Evolutionary conservation across 2,888 invertebrate genomes (phyloP).

Genomic region (Pterostichus madidus): DNA sequence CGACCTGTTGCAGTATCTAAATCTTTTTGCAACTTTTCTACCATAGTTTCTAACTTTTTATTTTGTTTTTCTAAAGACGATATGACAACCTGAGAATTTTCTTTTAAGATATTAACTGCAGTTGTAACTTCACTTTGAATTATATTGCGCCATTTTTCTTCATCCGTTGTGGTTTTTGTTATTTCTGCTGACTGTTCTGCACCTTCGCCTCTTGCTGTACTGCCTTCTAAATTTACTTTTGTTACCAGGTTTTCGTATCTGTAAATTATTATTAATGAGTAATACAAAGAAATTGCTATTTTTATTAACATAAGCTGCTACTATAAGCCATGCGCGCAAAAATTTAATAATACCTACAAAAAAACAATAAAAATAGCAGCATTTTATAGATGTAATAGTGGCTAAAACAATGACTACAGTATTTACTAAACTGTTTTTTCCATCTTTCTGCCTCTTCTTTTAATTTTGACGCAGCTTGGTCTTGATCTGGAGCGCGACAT

Average conservation of each 20-base stretch:
- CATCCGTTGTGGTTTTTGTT: constrained; percentile 18
- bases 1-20: constrained; percentile 29
- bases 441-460: constrained; percentile 67
- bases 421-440: constrained; percentile 69
- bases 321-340: constrained; percentile 61
- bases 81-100: constrained; percentile 67
- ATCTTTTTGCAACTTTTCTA: constrained; percentile 63
- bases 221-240: constrained; percentile 47
- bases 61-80: constrained; percentile 68
- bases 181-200: not conserved
- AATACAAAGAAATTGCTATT: not conserved
- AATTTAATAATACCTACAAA: constrained; percentile 60
- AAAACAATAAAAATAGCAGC: constrained; percentile 64
- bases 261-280: constrained; percentile 37
- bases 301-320: constrained; percentile 1
- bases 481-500: constrained; percentile 1
- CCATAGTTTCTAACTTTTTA: constrained; percentile 67
- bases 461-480: constrained; percentile 48
- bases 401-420: constrained; percentile 62
- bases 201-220: not conserved
- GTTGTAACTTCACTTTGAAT: constrained; percentile 50
- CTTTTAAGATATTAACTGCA: constrained; percentile 64
- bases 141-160: constrained; percentile 53
- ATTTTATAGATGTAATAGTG: constrained; percentile 53
- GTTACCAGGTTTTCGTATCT: constrained; percentile 68